Evolutionary conservation across 2,888 invertebrate genomes (phyloP).

Genomic region (Diaprepes abbreviatus): DNA sequence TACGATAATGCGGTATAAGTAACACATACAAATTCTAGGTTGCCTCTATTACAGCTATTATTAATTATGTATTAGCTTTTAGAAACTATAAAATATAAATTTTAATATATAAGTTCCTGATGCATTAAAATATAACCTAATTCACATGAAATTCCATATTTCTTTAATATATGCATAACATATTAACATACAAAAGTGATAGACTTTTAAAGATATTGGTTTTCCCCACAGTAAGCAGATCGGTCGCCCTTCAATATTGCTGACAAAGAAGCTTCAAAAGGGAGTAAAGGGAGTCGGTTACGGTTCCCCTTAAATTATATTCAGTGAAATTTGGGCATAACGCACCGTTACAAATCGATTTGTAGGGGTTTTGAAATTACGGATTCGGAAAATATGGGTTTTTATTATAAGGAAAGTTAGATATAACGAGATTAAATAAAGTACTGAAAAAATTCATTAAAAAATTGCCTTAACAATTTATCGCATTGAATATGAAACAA

Average conservation of each 20-base stretch:
- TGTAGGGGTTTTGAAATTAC: constrained; percentile 33
- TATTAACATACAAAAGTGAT: constrained; percentile 29
- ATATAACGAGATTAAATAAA: no score
- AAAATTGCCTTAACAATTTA: no score
- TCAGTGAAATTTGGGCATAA: constrained; percentile 45
- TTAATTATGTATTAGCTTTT: no score
- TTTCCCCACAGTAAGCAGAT: constrained; percentile 43
- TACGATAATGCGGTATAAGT: no score
- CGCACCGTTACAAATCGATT: constrained; percentile 49
- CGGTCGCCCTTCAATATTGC: constrained; percentile 43
- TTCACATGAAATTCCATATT: neutral
- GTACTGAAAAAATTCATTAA: no score
- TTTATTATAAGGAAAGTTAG: constrained; percentile 6
- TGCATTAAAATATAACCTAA: neutral
- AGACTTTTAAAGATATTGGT: constrained; percentile 23
- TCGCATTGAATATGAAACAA: no score
- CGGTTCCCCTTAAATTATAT: constrained; percentile 46
- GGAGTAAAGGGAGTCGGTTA: constrained; percentile 38
- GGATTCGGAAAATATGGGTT: constrained; percentile 40
- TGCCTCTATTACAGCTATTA: no score
- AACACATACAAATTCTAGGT: no score
- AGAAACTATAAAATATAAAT: no score
- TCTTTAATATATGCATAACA: constrained; percentile 13
- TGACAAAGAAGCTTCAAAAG: constrained; percentile 42
- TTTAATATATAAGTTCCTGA: no score